Evolutionary conservation across 2,797 vertebrate species (phyloP), one percentile per base, ranked within the genome.

Genomic region (Garrulus glandarius): DNA sequence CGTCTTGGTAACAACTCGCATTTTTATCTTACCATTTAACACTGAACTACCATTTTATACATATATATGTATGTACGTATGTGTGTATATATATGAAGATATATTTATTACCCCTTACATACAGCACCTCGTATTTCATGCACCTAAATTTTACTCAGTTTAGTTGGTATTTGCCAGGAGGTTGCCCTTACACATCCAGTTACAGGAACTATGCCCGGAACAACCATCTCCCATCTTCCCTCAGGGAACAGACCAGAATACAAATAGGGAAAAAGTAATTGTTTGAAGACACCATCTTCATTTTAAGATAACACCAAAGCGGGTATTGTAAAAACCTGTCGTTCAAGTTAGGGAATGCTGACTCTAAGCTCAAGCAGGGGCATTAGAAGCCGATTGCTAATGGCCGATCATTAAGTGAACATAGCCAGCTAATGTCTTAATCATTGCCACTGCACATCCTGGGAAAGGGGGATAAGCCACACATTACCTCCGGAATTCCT

Each of bases 71-170:
- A 9, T 16, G 9, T 12, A 18, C 13, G 4, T 18, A 18, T 27
- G 2, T 11, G 3, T 7, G 2, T 21, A 1, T 30, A 4, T 9
- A 44, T 39, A 20, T 21, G 30, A 23, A 46, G 23, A 37, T 3
- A 5, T 39, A 63, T 39, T 60, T 64, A 44, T 71, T 49, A 11
- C 5, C 13, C 5, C 32, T 82, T n/a, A 72, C 6, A 64, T 8
- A 64, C 14, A 36, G 26, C 11, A 53, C 39, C 9, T 69, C 34
- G 22, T 46, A 43, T 27, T 79, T 79, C 75, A 72, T 1, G 6
- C 13, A 59, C 11, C 5, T 36, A 63, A n/a, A 7, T 61, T 69
- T 65, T 13, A 74, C 17, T 29, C 17, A 39, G 15, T 47, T 84
- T 24, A 79, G 22, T 9, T 5, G 1, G 5, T 52, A 52, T 44